Conservation (phyloP, 2,888 invertebrate species). For the Tupiocoris notatus region DNA sequence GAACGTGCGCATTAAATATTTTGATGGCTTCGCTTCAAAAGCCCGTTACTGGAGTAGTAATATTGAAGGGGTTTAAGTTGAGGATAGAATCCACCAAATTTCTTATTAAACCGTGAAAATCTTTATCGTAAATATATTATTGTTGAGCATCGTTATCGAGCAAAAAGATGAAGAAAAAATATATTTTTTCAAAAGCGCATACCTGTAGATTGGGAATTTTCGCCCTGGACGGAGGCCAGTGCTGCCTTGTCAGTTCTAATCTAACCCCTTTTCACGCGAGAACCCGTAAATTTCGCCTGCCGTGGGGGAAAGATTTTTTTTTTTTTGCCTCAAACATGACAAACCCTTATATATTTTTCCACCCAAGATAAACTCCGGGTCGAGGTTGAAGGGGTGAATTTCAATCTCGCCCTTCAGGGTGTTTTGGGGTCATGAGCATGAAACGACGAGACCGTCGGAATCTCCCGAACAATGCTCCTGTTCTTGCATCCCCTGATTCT, state of each 20-base stretch:
- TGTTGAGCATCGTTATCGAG: too few relatives aligned
- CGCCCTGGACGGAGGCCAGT: slow-evolving; percentile 21
- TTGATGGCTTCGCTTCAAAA: too few relatives aligned
- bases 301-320: slow-evolving; percentile 1
- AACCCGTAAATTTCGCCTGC: slow-evolving; percentile 13
- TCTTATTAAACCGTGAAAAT: too few relatives aligned
- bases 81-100: too few relatives aligned
- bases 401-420: slow-evolving; percentile 13
- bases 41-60: too few relatives aligned
- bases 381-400: slow-evolving; percentile 30
- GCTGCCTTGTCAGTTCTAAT: not conserved
- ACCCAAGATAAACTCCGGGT: slow-evolving; percentile 16
- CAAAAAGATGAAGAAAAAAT: too few relatives aligned
- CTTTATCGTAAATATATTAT: too few relatives aligned
- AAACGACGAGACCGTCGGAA: not conserved
- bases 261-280: not conserved
- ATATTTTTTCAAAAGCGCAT: too few relatives aligned
- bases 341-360: slow-evolving; percentile 3
- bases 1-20: too few relatives aligned
- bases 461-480: not conserved
- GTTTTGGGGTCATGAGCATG: not conserved
- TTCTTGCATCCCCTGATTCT: not conserved
- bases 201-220: not conserved
- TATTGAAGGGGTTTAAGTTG: too few relatives aligned
- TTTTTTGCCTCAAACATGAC: not conserved